Evolutionary conservation across 2,113 vertebrate genomes (phyloP).

Genomic region (Mirounga angustirostris): DNA sequence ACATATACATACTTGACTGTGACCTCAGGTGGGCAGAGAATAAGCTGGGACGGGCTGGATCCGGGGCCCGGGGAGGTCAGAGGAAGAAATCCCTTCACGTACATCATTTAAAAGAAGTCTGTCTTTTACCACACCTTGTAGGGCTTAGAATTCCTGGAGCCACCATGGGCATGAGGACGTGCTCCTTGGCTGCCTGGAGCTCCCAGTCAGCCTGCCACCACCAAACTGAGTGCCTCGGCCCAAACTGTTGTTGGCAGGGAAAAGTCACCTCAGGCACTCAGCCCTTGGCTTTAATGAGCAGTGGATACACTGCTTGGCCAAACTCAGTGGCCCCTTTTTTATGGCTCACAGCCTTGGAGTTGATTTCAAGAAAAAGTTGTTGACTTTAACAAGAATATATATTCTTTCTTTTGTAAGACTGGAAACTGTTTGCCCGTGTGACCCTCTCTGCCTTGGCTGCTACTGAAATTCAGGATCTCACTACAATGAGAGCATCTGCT

Average conservation of each 20-base stretch:
- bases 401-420: conserved; percentile 12
- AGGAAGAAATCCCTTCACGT: background rate
- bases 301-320: fast-evolving
- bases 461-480: background rate
- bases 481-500: background rate
- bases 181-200: background rate
- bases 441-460: background rate
- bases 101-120: background rate
- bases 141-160: background rate
- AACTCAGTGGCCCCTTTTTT: background rate
- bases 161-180: background rate
- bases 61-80: background rate
- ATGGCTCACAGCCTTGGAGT: background rate
- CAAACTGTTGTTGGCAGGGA: background rate
- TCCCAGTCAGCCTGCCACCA: background rate
- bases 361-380: conserved; percentile 33
- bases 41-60: background rate
- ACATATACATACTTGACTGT: background rate
- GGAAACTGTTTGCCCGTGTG: background rate
- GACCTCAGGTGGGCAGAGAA: background rate
- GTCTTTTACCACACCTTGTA: background rate
- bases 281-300: background rate
- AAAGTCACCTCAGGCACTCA: background rate
- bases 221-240: background rate
- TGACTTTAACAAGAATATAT: background rate